Percentiles rank a stretch among this genome's conserved stretches.
phyloP scores from a whole-genome alignment of 1,140 invertebrate genomes.

The Panonychus citri region DNA sequence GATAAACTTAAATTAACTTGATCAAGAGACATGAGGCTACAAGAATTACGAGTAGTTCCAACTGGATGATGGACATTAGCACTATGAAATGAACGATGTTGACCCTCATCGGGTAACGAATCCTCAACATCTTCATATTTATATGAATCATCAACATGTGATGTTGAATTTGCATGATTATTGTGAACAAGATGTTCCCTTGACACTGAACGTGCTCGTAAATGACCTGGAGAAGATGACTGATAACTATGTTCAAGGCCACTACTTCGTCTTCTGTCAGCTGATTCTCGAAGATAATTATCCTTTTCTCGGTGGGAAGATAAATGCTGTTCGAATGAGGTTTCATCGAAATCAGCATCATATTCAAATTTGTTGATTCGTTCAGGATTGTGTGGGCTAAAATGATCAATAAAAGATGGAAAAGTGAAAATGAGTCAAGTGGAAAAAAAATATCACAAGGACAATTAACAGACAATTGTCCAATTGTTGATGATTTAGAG shows the following conservation, averaged over 20 bases:
- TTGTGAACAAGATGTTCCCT: background rate
- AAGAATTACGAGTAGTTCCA: background rate
- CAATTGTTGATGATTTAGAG: too few relatives aligned
- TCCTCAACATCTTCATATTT: background rate
- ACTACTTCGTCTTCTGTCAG: background rate
- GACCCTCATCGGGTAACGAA: too few relatives aligned
- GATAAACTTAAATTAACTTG: slow-evolving; percentile 30
- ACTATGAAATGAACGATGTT: background rate
- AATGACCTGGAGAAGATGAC: background rate
- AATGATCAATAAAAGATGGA: slow-evolving; percentile 1
- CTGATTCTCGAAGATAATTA: background rate
- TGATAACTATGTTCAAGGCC: too few relatives aligned
- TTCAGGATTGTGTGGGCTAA: slow-evolving; percentile 23
- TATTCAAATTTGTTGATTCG: slow-evolving; percentile 18
- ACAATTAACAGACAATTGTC: too few relatives aligned
- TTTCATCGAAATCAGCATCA: slow-evolving; percentile 5
- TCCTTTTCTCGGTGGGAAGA: background rate
- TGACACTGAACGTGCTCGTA: slow-evolving; percentile 1
- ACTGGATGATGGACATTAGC: too few relatives aligned
- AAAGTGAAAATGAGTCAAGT: too few relatives aligned
- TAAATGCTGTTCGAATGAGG: background rate
- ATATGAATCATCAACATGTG: background rate
- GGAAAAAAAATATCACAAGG: too few relatives aligned
- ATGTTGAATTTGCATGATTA: background rate
- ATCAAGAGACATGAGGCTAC: background rate